These are phyloP conservation scores for Philereme transversata DNA, from an alignment of 2,888 invertebrate genomes.

Conservation along the genomic window DNA sequence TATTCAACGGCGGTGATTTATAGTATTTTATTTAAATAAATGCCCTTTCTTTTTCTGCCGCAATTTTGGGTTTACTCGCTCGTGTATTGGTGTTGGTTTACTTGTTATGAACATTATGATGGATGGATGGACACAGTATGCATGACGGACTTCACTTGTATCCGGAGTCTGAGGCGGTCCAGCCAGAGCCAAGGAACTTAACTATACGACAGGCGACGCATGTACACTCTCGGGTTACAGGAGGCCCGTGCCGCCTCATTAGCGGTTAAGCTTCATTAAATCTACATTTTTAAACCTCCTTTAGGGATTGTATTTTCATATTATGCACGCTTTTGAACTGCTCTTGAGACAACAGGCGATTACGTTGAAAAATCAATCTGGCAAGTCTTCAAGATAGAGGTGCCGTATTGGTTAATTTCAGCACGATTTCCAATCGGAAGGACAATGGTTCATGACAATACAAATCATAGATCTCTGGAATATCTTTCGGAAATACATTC, in stretches of 20 bases:
- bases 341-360: constrained; percentile 13
- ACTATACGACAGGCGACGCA: constrained; percentile 27
- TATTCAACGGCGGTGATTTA: constrained; percentile 40
- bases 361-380: constrained; percentile 4
- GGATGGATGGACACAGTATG: constrained; percentile 35
- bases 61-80: constrained; percentile 18
- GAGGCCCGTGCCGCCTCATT: constrained; percentile 72
- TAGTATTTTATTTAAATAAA: constrained; percentile 27
- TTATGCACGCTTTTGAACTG: constrained; percentile 14
- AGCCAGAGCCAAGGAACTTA: constrained; percentile 1
- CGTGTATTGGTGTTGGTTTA: constrained; percentile 34
- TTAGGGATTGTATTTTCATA: constrained; percentile 34
- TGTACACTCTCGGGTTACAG: constrained; percentile 61
- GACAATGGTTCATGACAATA: constrained; percentile 44
- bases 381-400: background rate
- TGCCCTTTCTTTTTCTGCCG: constrained; percentile 5
- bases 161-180: constrained; percentile 38
- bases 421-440: constrained; percentile 45
- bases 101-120: constrained; percentile 42
- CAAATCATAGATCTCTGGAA: constrained; percentile 56
- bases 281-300: constrained; percentile 46
- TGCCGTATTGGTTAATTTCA: constrained; percentile 25
- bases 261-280: constrained; percentile 59
- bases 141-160: constrained; percentile 31
- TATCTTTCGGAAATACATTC: constrained; percentile 60